Evolutionary conservation across 2,888 invertebrate species (phyloP).

Genomic region (Caenorhabditis panamensis): DNA sequence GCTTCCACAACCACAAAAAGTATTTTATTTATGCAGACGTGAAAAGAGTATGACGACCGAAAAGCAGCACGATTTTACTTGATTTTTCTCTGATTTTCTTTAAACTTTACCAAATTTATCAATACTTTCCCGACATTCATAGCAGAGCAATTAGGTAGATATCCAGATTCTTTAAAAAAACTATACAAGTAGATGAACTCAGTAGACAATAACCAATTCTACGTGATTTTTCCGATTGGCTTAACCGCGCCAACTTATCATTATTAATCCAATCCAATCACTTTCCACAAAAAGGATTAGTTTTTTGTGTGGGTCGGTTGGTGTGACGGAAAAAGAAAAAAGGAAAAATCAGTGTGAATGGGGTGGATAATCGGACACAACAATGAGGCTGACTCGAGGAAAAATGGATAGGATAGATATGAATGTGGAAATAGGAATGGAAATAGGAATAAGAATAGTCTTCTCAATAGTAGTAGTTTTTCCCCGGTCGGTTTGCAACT

Average conservation of each 20-base stretch:
- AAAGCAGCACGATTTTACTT: slow-evolving; percentile 27
- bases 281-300: slow-evolving; percentile 33
- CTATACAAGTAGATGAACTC: not conserved
- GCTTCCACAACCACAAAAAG: slow-evolving; percentile 60
- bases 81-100: slow-evolving; percentile 1
- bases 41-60: slow-evolving; percentile 48
- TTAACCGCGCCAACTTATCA: not conserved
- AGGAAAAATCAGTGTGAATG: slow-evolving; percentile 3
- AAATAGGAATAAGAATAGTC: not conserved
- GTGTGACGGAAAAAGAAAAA: slow-evolving; percentile 3
- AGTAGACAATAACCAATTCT: not conserved
- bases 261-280: slow-evolving; percentile 36
- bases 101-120: not conserved
- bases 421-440: not conserved
- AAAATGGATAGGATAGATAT: too few species aligned
- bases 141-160: too few species aligned
- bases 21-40: slow-evolving; percentile 60
- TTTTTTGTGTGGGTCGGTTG: slow-evolving; percentile 15
- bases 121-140: too few species aligned
- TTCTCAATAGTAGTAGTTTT: not conserved
- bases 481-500: not conserved
- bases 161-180: too few species aligned
- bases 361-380: slow-evolving; percentile 24
- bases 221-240: not conserved
- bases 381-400: slow-evolving; percentile 8